A percentile compares a stretch with the other conserved stretches of the same genome.
phyloP scores from a whole-genome alignment of 2,888 invertebrate genomes.

The Taenaris catops region DNA sequence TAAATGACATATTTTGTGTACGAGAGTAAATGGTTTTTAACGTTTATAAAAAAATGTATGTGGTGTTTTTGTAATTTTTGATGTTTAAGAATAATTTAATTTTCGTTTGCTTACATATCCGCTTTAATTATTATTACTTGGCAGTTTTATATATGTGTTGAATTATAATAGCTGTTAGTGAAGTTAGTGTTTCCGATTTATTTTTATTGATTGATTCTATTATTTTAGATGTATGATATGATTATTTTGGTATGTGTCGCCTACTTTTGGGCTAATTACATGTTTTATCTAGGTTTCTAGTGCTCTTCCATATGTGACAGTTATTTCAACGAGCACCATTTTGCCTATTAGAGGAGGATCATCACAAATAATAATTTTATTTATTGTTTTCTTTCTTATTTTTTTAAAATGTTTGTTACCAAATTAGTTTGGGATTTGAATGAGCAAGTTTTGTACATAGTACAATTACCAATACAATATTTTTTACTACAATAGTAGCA shows the following conservation, averaged over 20 bases:
- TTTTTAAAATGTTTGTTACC: slow-evolving; percentile 48
- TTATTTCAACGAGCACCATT: slow-evolving; percentile 11
- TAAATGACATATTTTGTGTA: slow-evolving; percentile 76
- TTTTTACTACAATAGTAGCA: slow-evolving; percentile 29
- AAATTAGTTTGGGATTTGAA: slow-evolving; percentile 45
- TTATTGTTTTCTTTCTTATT: slow-evolving; percentile 25
- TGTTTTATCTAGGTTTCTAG: slow-evolving; percentile 15
- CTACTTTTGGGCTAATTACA: slow-evolving; percentile 16
- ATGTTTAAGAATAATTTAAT: slow-evolving; percentile 41
- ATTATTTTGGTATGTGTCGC: slow-evolving; percentile 18
- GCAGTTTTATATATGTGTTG: slow-evolving; percentile 54
- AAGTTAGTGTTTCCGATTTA: slow-evolving; percentile 45
- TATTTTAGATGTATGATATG: slow-evolving; percentile 27
- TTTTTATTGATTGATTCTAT: slow-evolving; percentile 35
- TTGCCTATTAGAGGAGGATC: slow-evolving; percentile 18
- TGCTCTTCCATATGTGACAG: slow-evolving; percentile 13
- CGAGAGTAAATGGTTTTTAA: slow-evolving; percentile 39
- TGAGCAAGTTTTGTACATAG: slow-evolving; percentile 58
- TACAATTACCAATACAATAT: slow-evolving; percentile 41
- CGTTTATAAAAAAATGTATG: slow-evolving; percentile 31
- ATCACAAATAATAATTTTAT: slow-evolving; percentile 30
- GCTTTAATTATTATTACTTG: slow-evolving; percentile 67
- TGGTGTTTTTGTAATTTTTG: slow-evolving; percentile 41
- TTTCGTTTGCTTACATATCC: slow-evolving; percentile 55
- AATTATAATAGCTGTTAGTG: slow-evolving; percentile 48